These are phyloP conservation scores for Pseudopleuronectes americanus DNA, from an alignment of 2,797 vertebrate species.

Conservation along the genomic window DNA sequence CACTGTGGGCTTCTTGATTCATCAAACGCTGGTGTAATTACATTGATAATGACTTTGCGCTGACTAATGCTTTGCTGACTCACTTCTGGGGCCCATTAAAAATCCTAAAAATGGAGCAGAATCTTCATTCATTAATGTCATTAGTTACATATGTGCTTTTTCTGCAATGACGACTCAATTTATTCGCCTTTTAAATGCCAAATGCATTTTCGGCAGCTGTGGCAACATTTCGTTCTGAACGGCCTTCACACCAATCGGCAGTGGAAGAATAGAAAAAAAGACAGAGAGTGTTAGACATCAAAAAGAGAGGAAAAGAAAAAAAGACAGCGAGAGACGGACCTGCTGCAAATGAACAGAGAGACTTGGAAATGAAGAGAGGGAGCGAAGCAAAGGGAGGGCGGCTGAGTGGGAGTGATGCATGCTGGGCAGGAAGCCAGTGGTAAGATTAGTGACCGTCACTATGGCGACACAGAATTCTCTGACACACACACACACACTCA, in stretches of 20 bases:
- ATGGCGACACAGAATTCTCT: conserved; percentile 69
- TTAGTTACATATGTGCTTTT: not conserved
- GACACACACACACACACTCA: not conserved
- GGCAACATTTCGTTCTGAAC: not conserved
- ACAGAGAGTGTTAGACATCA: not conserved
- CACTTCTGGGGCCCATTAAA: not conserved
- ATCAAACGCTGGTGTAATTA: not conserved
- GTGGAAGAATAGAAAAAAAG: not conserved
- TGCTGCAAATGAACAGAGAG: conserved; percentile 10
- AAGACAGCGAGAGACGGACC: conserved; percentile 10
- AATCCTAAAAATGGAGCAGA: not conserved
- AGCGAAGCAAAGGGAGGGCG: conserved; percentile 52
- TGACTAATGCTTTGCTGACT: not conserved
- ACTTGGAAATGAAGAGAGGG: conserved; percentile 48
- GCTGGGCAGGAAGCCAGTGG: conserved; percentile 78
- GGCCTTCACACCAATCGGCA: not conserved
- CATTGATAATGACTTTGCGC: not conserved
- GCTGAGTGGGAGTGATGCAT: conserved; percentile 77
- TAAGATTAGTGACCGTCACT: conserved; percentile 78
- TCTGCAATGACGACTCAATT: not conserved
- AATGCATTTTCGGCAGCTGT: not conserved
- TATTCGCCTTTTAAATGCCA: not conserved
- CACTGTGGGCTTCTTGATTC: not conserved
- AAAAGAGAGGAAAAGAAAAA: conserved; percentile 13
- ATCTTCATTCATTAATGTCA: not conserved